A percentile compares a stretch with the other conserved stretches of the same genome.
phyloP scores from a whole-genome alignment of 2,797 vertebrate species.

The Micropoecilia bifurca region DNA sequence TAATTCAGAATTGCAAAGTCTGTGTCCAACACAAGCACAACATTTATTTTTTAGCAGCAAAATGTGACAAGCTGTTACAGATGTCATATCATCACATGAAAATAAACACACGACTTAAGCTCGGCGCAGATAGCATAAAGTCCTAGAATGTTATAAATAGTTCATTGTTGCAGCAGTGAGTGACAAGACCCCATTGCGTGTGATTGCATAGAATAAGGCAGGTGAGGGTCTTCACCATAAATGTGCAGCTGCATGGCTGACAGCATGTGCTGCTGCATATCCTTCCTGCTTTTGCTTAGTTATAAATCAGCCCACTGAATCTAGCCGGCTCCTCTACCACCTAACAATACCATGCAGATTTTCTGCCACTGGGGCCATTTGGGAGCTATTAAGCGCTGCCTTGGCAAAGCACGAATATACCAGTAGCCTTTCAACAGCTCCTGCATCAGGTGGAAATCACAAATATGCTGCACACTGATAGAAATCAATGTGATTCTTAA shows the following conservation, averaged over 20 bases:
- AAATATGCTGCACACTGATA: constrained; percentile 33
- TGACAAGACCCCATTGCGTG: constrained; percentile 32
- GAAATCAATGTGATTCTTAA: constrained; percentile 36
- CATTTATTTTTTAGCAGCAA: constrained; percentile 30
- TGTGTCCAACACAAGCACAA: constrained; percentile 34
- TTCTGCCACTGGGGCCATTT: constrained; percentile 56
- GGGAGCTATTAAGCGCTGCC: constrained; percentile 58
- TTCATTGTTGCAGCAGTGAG: constrained; percentile 35
- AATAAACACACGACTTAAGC: constrained; percentile 31
- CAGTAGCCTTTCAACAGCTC: constrained; percentile 49
- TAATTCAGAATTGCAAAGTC: constrained; percentile 60
- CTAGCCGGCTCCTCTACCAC: constrained; percentile 49
- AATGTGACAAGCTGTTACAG: constrained; percentile 33
- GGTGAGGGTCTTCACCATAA: constrained; percentile 42
- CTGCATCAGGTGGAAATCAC: constrained; percentile 49
- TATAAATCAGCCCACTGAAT: constrained; percentile 55
- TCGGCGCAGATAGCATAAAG: constrained; percentile 21
- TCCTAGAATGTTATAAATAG: constrained; percentile 32
- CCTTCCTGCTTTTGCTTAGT: constrained; percentile 47
- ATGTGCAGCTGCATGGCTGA: constrained; percentile 39
- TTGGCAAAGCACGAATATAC: constrained; percentile 46
- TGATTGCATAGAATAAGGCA: constrained; percentile 37
- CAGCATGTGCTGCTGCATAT: constrained; percentile 38
- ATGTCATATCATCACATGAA: constrained; percentile 29
- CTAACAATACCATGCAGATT: constrained; percentile 62